These are phyloP conservation scores for Dendrocopos noguchii DNA, from an alignment of 2,113 vertebrate species.

Conservation along the genomic window DNA sequence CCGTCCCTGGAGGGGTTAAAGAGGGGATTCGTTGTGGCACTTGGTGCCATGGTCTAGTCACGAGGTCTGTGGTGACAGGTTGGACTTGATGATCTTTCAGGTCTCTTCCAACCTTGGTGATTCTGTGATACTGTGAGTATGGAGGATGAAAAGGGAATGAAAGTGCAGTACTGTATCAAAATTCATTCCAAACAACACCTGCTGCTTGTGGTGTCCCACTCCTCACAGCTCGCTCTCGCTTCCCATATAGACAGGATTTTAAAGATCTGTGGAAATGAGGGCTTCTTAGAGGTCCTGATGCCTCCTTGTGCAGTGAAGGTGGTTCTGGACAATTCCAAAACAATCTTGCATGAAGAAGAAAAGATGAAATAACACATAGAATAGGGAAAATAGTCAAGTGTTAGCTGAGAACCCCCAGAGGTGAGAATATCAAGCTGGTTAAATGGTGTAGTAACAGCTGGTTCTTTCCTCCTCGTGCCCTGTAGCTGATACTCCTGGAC, in stretches of 20 bases:
- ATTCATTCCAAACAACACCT: background rate
- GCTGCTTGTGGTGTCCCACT: background rate
- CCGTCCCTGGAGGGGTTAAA: too few species aligned
- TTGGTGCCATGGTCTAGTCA: too few species aligned
- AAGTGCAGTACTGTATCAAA: background rate
- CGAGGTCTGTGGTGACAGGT: too few species aligned
- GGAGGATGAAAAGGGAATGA: background rate
- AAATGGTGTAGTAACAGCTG: accelerated
- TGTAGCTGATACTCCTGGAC: background rate
- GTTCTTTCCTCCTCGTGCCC: background rate
- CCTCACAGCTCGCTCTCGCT: accelerated
- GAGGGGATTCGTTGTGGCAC: too few species aligned
- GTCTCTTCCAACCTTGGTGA: too few species aligned
- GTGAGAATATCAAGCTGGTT: background rate
- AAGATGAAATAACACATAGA: background rate
- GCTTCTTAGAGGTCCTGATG: background rate
- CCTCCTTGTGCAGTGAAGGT: background rate
- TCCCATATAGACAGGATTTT: background rate
- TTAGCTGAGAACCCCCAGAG: background rate
- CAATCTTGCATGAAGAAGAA: background rate
- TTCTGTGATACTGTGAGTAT: too few species aligned
- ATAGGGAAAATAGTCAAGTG: background rate
- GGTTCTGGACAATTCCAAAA: background rate
- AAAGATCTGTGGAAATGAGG: background rate
- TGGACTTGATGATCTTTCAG: too few species aligned